phyloP scores from a whole-genome alignment of 2,888 invertebrate genomes.

The Cryptocheilus praepositus region DNA sequence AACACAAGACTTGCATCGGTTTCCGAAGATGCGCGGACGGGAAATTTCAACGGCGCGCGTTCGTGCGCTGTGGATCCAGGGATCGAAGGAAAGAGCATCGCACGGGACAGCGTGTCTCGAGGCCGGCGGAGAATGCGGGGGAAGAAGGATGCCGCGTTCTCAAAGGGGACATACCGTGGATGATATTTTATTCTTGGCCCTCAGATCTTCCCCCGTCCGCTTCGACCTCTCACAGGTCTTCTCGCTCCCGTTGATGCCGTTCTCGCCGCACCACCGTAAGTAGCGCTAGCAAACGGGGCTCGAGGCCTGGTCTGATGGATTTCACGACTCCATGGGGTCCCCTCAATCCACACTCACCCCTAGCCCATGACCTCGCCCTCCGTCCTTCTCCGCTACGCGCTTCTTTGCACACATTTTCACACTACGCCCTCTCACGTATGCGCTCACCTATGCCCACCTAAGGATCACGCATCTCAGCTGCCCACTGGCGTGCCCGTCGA shows the following conservation, averaged over 20 bases:
- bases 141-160: slow-evolving; percentile 55
- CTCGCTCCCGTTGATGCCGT: slow-evolving; percentile 61
- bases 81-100: slow-evolving; percentile 23
- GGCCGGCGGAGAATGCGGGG: slow-evolving; percentile 33
- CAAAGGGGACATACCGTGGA: slow-evolving; percentile 66
- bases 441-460: slow-evolving; percentile 28
- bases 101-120: slow-evolving; percentile 21
- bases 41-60: not conserved
- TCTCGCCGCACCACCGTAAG: slow-evolving; percentile 62
- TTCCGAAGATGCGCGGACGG: too few species aligned
- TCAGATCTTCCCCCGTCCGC: slow-evolving; percentile 33
- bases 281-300: slow-evolving; percentile 65
- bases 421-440: slow-evolving; percentile 28
- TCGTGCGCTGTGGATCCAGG: slow-evolving; percentile 31
- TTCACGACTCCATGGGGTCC: slow-evolving; percentile 71
- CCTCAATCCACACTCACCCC: slow-evolving; percentile 67
- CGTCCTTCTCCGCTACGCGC: slow-evolving; percentile 35
- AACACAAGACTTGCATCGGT: too few species aligned
- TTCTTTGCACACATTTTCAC: slow-evolving; percentile 45
- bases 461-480: slow-evolving; percentile 37
- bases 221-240: slow-evolving; percentile 38
- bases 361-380: slow-evolving; percentile 47
- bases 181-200: slow-evolving; percentile 68
- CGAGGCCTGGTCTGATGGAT: slow-evolving; percentile 69
- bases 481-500: slow-evolving; percentile 14